Evolutionary conservation across 2,797 vertebrate species (phyloP), one percentile per base, ranked within the genome.

Genomic region (Loris lydekkerianus): DNA sequence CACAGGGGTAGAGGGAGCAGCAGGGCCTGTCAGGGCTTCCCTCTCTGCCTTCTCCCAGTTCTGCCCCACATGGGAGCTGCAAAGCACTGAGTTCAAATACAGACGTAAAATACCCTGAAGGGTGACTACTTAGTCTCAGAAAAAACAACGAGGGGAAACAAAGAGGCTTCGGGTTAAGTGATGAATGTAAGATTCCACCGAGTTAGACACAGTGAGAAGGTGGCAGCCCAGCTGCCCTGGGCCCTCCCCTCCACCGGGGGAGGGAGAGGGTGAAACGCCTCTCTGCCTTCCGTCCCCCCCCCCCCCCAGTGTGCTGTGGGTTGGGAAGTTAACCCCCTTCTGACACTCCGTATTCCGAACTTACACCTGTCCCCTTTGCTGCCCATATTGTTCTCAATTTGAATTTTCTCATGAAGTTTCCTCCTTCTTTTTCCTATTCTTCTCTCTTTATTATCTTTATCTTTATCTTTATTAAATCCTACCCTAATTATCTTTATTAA

Each of bases 401-500:
- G 10, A 88, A 49, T 83, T 77, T 77, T 87, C 37, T 60, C 53
- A 20, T 34, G 46, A 80, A 61, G 37, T 67, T 87, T 23, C 13
- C 34, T 60, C 10, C 4, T 9, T 56, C 69, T 86, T 56, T 60
- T 63, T 80, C 11, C 40, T 17, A 63, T 72, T 84, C 46, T 91
- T 76, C 23, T 78, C 6, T 92, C 75, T n/a, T n/a, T n/a, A n/a
- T n/a, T n/a, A n/a, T n/a, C n/a, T n/a, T n/a, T n/a, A n/a, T n/a
- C n/a, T 53, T 61, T 90, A 4, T 91, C n/a, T 94, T 85, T 63
- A 88, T 86, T 60, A 27, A 83, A 87, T 5, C 92, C 37, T 75
- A 63, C 43, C 92, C 56, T 93, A 63, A 60, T 61, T 90, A 4
- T 91, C n/a, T 94, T 85, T 63, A 88, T 86, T 60, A 27, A 83